phyloP scores from a whole-genome alignment of 2,888 invertebrate species.

The Gastracanthus pulcherrimus region DNA sequence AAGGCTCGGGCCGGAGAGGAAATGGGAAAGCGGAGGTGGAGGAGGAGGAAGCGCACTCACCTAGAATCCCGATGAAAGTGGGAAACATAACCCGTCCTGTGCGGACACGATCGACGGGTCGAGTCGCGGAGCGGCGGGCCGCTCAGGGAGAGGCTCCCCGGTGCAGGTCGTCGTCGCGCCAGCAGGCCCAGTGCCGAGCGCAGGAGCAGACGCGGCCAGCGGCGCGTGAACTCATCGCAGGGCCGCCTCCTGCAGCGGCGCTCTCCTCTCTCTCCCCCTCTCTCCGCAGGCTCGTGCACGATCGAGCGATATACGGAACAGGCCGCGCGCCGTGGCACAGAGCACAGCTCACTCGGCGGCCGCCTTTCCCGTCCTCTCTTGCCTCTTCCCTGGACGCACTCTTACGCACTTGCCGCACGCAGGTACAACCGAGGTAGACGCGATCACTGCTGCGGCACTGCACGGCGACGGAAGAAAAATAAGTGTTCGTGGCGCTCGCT shows the following conservation, averaged over 20 bases:
- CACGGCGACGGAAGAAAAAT: neutral
- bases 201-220: conserved; percentile 14
- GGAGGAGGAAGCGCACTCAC: conserved; percentile 78
- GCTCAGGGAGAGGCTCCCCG: neutral
- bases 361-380: neutral
- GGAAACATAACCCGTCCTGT: conserved; percentile 82
- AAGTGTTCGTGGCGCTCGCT: conserved; percentile 2
- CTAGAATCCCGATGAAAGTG: conserved; percentile 87
- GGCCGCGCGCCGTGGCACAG: neutral
- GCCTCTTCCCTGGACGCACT: neutral
- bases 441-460: neutral
- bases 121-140: neutral
- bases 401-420: neutral
- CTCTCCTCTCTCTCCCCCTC: neutral
- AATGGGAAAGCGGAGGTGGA: no score
- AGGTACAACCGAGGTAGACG: no score
- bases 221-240: conserved; percentile 39
- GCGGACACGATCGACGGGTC: conserved; percentile 37
- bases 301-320: no score
- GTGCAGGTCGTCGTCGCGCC: conserved; percentile 12
- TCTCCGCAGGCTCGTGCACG: no score
- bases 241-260: conserved; percentile 15
- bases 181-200: conserved; percentile 16
- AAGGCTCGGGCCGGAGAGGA: no score
- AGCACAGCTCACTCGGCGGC: neutral